phyloP scores from a whole-genome alignment of 1,140 invertebrate genomes.

The Paracyclopina nana region DNA sequence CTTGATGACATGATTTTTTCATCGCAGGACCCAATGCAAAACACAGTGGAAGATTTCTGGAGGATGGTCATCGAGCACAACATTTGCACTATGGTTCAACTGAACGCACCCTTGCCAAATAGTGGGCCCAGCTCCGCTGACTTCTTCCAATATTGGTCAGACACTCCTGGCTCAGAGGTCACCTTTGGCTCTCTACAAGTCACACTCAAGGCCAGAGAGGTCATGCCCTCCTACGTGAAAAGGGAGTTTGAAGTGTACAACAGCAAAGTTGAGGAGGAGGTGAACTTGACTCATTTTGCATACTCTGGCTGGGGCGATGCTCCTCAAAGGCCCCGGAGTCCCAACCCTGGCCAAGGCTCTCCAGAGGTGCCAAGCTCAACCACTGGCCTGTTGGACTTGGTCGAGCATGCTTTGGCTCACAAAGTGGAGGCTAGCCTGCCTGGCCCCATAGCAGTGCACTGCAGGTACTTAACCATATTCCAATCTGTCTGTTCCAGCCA shows the following conservation, averaged over 20 bases:
- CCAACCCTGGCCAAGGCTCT: constrained; percentile 48
- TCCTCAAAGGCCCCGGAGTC: too few relatives aligned
- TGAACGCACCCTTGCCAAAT: constrained; percentile 62
- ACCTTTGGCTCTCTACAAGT: constrained; percentile 60
- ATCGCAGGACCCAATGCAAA: constrained; percentile 76
- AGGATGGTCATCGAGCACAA: constrained; percentile 85
- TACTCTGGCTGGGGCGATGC: constrained; percentile 79
- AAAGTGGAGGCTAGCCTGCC: constrained; percentile 26
- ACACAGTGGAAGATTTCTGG: constrained; percentile 83
- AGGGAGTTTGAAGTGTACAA: constrained; percentile 60
- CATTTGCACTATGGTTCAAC: constrained; percentile 75
- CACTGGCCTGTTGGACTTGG: constrained; percentile 54
- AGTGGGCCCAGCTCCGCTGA: too few relatives aligned
- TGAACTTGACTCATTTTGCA: constrained; percentile 57
- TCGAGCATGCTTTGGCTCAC: constrained; percentile 41
- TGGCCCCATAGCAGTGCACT: constrained; percentile 53
- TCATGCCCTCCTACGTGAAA: constrained; percentile 61
- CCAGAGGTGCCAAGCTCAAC: constrained; percentile 59
- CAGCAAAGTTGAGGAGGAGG: constrained; percentile 48
- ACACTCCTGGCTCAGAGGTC: not conserved
- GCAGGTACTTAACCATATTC: constrained; percentile 37
- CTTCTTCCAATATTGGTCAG: not conserved
- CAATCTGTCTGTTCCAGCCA: too few relatives aligned
- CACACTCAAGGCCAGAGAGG: constrained; percentile 64
- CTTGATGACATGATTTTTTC: constrained; percentile 54